Evolutionary conservation across 53 echinoderm and acorn worm genomes (phyloP), one percentile per base, ranked within the genome.

Genomic region (Henricia sp.): DNA sequence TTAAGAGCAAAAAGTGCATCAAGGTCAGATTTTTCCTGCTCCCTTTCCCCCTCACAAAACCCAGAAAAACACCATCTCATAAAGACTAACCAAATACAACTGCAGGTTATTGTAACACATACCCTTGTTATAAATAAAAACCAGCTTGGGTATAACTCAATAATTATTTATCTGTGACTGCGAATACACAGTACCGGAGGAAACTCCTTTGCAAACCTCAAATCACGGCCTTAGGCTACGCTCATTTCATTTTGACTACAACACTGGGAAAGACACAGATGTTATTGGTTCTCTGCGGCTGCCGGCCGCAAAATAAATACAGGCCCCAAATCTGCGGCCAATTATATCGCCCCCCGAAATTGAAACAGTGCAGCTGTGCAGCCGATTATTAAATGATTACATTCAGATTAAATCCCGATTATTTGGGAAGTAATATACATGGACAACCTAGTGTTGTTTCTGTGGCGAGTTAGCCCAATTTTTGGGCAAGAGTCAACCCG

Each of bases 371-470:
- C 80, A 80, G 80, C 80, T 80, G 80, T 63, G 57, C 33, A 21
- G 64, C 64, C 80, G 30, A 80, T 80, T 63, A 80, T 80, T 80
- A 80, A 80, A 80, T 80, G 80, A 80, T 80, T 80, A 80, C 46
- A 80, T 80, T 80, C 80, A 62, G 60, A 80, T 80, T 80, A 80
- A 80, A 80, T 62, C 64, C 32, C 50, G 63, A 80, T 80, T 80
- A 80, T 37, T 80, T 80, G 62, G 65, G 63, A 63, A 42, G 63
- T 80, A 80, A 80, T 62, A 33, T 10, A 63, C 57, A 48, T 80
- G 65, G 80, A 80, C 80, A 80, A 80, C 50, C 58, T 64, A 80
- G 64, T 62, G 27, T 36, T 60, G 40, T 42, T 59, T 60, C 56
- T 37, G 74, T 30, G 38, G 77, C 16, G 27, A 36, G 41, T 38